Base-by-base conservation (phyloP, 2,113 vertebrate species). In the Ceratotherium simum region DNA sequence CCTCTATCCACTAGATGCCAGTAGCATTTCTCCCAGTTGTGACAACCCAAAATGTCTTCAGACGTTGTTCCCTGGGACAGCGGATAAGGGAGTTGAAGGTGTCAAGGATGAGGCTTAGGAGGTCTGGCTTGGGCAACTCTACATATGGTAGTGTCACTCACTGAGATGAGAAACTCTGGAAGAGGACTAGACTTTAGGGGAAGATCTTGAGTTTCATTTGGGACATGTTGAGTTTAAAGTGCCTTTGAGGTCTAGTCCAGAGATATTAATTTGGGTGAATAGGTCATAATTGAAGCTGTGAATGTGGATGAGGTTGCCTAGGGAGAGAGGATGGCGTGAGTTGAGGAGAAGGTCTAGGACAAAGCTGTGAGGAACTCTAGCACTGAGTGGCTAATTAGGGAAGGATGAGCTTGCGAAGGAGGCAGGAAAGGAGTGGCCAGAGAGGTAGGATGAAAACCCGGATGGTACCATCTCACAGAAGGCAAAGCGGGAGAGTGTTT, bases 191-290 rank as follows among this genome's bases (percentile, higher is more conserved):
- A 82, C 54, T 70, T 93, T 31, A 39, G 33, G 51, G 11, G 33
- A 82, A 46, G 36, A 86, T n/a, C 18, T 79, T 97, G 48, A 79
- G 60, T 88, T 97, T 95, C 31, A 21, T 91, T 70, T 88, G 88
- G 69, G 51, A 46, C 25, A 73, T 80, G 8, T 39, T 91, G 48
- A 75, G 12, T 64, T 56, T 65, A 62, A 69, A 86, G 69, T 65
- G 17, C 20, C 33, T 65, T 96, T 91, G 92, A 62, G 39, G 29
- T 78, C 62, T 58, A 73, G 23, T 85, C 20, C 48, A 89, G 67
- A 96, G 58, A 69, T 42, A 83, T 8, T 87, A 51, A 75, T 93
- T 84, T 2, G 5, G 65, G 31, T n/a, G n/a, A 87, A 42, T 6
- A 95, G 46, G 33, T 96, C 27, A 33, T 42, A 62, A 67, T 4